Evolutionary conservation across 64 coral and sea anemone species (phyloP), one percentile per base, ranked within the genome.

Genomic region (Stichodactyla helianthus): DNA sequence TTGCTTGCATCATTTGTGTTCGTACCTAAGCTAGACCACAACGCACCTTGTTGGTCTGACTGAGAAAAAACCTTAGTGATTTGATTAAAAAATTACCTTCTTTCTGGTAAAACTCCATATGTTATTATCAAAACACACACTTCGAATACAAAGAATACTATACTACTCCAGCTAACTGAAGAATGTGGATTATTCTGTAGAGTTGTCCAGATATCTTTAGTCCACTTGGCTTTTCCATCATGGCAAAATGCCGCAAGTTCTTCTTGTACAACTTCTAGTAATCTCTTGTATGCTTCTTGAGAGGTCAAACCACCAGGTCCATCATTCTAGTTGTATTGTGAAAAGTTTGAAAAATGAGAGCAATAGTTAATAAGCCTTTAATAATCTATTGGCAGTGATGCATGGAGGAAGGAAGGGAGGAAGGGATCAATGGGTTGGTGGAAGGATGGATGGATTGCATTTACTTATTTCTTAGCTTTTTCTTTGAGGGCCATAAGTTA

Each of bases 211-310:
- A 99, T 60, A 87, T 95, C 93, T 31, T 83, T 54, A n/a, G 74
- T 82, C 93, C 93, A 95, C 11, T 83, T 88, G 20, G 77, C 26
- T 7, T 55, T 90, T 54, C 89, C 86, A 23, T 81, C 86, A 23
- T 86, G 31, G 53, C 52, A 93, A 26, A 90, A 99, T 19, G 84
- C 53, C 23, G 51, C 2, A 20, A 99, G 63, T n/a, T 94, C 97
- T 18, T 95, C 87, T 77, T 54, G 65, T 16, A 99, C 93, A 18
- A 77, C 91, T 51, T 83, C 83, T 61, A 92, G 84, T 20, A 99
- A 77, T 90, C 86, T 70, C 77, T 94, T 92, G 25, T 95, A 88
- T 7, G 93, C 97, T 20, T 99, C 93, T 68, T 99, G 87, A 2
- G 93, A 99, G 22, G 93, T 85, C 15, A 99, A 84, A 17, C 97